These are phyloP conservation scores for Gavia stellata DNA, from an alignment of 2,113 vertebrate genomes.

Conservation along the genomic window DNA sequence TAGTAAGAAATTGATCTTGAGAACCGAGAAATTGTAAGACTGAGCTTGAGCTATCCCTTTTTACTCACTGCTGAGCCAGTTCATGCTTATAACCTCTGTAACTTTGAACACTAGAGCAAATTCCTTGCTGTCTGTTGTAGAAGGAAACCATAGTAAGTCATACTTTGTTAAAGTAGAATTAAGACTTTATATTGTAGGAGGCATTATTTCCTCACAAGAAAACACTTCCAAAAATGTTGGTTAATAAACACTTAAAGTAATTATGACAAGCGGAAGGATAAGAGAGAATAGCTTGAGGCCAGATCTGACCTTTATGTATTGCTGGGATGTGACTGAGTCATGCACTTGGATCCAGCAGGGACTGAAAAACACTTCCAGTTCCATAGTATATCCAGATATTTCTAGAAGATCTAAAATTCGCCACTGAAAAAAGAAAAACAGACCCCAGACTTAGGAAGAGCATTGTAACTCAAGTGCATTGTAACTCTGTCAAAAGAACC, in stretches of 20 bases:
- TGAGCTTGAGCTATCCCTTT: background rate
- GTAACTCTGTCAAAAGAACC: background rate
- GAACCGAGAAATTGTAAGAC: background rate
- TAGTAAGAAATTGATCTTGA: background rate
- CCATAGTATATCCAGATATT: background rate
- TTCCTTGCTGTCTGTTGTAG: background rate
- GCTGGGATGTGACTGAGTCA: background rate
- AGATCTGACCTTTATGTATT: background rate
- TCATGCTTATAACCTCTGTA: background rate
- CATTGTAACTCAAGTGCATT: background rate
- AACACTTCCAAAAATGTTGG: background rate
- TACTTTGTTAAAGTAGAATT: background rate
- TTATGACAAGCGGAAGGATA: background rate
- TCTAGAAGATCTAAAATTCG: background rate
- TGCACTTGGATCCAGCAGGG: background rate
- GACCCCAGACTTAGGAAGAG: background rate
- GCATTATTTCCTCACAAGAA: background rate
- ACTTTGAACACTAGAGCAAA: background rate
- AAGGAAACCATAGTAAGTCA: background rate
- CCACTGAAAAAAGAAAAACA: background rate
- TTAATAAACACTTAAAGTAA: background rate
- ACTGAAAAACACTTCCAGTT: background rate
- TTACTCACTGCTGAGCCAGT: background rate
- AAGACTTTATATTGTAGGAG: background rate
- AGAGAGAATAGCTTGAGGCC: background rate